Evolutionary conservation across 2,113 vertebrate species (phyloP).

Genomic region (Cyanoramphus novaezelandiae): DNA sequence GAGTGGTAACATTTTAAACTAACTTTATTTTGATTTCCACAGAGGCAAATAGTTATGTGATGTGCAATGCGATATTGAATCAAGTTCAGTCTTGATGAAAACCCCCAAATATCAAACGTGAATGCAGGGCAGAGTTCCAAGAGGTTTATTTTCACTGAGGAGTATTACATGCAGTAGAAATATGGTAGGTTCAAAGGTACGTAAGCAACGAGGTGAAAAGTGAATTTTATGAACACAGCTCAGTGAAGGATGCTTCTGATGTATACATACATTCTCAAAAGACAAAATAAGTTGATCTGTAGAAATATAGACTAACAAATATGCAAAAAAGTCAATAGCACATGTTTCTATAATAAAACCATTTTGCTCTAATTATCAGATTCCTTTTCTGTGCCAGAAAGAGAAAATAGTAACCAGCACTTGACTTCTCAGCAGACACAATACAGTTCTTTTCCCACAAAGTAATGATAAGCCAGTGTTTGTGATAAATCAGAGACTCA

Average conservation of each 20-base stretch:
- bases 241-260: not conserved
- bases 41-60: not conserved
- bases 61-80: not conserved
- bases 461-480: not conserved
- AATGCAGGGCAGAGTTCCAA: not conserved
- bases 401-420: not conserved
- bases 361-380: not conserved
- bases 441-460: not conserved
- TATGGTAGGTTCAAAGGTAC: not conserved
- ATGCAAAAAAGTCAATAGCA: accelerated
- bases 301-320: not conserved
- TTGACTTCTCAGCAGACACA: not conserved
- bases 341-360: not conserved
- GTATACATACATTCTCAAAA: accelerated
- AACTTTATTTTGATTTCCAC: not conserved
- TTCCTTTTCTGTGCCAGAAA: not conserved
- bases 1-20: not conserved
- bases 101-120: not conserved
- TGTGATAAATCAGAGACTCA: not conserved
- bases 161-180: not conserved
- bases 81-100: not conserved
- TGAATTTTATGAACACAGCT: not conserved
- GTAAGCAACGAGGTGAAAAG: not conserved
- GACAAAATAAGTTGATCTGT: not conserved
- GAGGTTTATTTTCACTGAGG: not conserved